Conservation (phyloP, 2,797 vertebrate genomes). For the Mus minutoides region DNA sequence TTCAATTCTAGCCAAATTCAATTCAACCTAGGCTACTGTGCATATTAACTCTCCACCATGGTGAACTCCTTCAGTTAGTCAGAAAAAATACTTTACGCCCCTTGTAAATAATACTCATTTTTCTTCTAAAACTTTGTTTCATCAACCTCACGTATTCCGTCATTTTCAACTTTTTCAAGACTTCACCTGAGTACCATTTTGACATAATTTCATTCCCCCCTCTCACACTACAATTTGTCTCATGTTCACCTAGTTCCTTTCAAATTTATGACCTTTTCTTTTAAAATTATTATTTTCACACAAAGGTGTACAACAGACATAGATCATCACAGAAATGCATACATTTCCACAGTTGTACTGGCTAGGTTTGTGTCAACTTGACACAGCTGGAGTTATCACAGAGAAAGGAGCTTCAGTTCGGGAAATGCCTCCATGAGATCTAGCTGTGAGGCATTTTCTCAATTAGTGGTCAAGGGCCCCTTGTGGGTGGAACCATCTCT, state of each 20-base stretch:
- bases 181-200: background rate
- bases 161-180: background rate
- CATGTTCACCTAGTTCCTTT: background rate
- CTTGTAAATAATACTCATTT: constrained; percentile 4
- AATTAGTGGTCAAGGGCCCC: too few species aligned
- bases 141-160: background rate
- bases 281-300: background rate
- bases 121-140: background rate
- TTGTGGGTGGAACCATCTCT: too few species aligned
- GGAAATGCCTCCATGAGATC: too few species aligned
- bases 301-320: background rate
- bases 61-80: background rate
- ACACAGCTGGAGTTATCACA: too few species aligned
- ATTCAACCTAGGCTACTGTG: background rate
- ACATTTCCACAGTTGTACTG: too few species aligned
- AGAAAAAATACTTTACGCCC: background rate
- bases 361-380: too few species aligned
- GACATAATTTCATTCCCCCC: background rate
- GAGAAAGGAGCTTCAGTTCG: too few species aligned
- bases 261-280: background rate
- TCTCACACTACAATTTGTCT: background rate
- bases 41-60: background rate
- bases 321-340: too few species aligned
- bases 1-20: background rate
- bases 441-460: too few species aligned